Base-by-base conservation (phyloP, 2,888 invertebrate species). In the Brachyptera putata region DNA sequence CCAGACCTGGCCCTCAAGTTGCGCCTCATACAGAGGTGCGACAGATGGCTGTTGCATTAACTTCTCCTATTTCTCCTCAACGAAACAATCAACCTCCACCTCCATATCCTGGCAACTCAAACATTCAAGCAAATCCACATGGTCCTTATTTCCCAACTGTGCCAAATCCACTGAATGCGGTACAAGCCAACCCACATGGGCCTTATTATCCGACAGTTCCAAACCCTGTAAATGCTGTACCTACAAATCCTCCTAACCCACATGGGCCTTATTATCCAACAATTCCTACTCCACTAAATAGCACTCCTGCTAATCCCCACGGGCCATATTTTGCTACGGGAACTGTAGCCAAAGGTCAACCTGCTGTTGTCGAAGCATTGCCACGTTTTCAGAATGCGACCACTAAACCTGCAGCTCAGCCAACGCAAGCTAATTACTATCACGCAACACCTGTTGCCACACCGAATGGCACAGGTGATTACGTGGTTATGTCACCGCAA, bases 1-100 rank as follows among this genome's bases (percentile, higher is more conserved):
- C 72, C 26, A 76, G 75, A 61, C 74, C 77, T 1, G 75, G 75
- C 2, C 77, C 77, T n/a, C 77, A 77, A 65, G 76, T 77, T 5
- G 66, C 69, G 2, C 70, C 73, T 0, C 72, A 70, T 67, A 72
- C 41, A 11, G 61, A 61, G 18, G 60, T 58, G 30, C 56, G 56
- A 2, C 43, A 56, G 25, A 39, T 43, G 39, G 41, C 43, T 2
- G 43, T 56, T 2, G 43, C 56, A 11, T 25, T 43, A 13, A 56
- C 56, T 11, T 56, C 56, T 43, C 60, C 62, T 11, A 56, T 61
- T 22, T 50, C 61, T 11, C 50, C 61, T 9, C 63, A 61, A 16
- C 24, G 26, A 18, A 49, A 21, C 11, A 56, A 25, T 39, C 58
- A 61, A 16, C 63, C 63, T 11, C 63, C 63, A 24, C 63, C 63